Conservation (phyloP, 2,113 vertebrate species). For the Dascyllus trimaculatus region DNA sequence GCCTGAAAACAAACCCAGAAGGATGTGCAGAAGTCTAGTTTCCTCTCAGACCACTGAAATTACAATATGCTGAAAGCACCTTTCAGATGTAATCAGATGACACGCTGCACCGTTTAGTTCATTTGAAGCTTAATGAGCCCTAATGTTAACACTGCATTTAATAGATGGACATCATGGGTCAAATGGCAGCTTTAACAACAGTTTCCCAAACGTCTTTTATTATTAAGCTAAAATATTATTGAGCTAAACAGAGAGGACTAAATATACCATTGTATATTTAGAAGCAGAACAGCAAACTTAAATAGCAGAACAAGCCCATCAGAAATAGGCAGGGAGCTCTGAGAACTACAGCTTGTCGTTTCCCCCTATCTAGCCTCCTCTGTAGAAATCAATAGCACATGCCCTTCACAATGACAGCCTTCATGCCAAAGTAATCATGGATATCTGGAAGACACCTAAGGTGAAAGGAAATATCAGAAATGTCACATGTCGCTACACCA, state of each 20-base stretch:
- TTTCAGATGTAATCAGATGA: too few relatives aligned
- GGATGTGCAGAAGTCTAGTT: too few relatives aligned
- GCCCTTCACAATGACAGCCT: conserved; percentile 17
- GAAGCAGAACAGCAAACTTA: background rate
- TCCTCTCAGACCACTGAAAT: too few relatives aligned
- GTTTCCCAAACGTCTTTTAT: too few relatives aligned
- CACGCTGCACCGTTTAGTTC: too few relatives aligned
- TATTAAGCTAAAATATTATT: background rate
- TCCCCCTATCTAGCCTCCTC: conserved; percentile 13
- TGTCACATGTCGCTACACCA: background rate
- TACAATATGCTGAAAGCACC: too few relatives aligned
- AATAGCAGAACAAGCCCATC: conserved; percentile 9
- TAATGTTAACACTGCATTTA: too few relatives aligned
- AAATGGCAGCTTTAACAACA: too few relatives aligned
- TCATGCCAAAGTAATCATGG: background rate
- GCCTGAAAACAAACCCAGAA: too few relatives aligned
- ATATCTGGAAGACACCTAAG: background rate
- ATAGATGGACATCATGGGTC: too few relatives aligned
- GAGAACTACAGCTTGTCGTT: conserved; percentile 7
- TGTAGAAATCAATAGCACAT: conserved; percentile 29
- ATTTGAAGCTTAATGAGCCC: too few relatives aligned
- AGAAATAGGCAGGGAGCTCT: background rate
- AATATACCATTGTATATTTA: background rate
- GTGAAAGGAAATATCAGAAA: background rate
- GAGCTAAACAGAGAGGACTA: background rate